Evolutionary conservation across 2,888 invertebrate genomes (phyloP).

Genomic region (Gasteruption jaculator): DNA sequence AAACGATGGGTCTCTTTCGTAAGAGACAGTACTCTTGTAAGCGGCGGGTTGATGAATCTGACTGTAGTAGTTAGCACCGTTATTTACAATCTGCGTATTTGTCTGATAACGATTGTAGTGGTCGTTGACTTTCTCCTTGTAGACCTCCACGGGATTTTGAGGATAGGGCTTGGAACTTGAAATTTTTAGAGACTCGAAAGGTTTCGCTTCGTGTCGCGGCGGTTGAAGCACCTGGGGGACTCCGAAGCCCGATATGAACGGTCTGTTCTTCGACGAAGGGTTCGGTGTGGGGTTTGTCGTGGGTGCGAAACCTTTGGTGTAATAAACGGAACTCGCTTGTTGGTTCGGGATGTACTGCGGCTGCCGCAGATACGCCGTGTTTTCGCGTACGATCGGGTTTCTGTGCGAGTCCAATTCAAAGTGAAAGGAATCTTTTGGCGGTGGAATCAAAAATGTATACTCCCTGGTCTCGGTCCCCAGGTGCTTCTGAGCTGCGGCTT

Average conservation of each 20-base stretch:
- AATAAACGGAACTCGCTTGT: slow-evolving; percentile 32
- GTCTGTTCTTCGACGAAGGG: slow-evolving; percentile 27
- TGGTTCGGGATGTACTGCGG: slow-evolving; percentile 31
- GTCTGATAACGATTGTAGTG: slow-evolving; percentile 29
- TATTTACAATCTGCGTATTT: slow-evolving; percentile 20
- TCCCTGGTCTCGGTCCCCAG: slow-evolving; percentile 38
- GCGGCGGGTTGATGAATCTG: slow-evolving; percentile 36
- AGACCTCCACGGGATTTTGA: slow-evolving; percentile 29
- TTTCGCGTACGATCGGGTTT: slow-evolving; percentile 36
- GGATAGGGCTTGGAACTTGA: slow-evolving; percentile 31
- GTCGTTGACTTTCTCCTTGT: slow-evolving; percentile 24
- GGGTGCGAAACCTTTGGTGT: slow-evolving; percentile 29
- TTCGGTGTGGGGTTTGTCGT: neutral
- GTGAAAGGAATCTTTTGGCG: slow-evolving; percentile 40
- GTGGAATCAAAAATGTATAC: slow-evolving; percentile 43
- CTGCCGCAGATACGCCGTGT: slow-evolving; percentile 32
- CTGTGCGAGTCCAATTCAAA: slow-evolving; percentile 40
- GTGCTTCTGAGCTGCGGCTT: slow-evolving; percentile 39
- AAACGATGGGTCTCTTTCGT: slow-evolving; percentile 41
- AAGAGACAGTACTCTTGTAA: slow-evolving; percentile 34
- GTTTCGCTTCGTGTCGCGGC: slow-evolving; percentile 28
- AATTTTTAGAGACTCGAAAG: slow-evolving; percentile 37
- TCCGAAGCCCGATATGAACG: slow-evolving; percentile 20
- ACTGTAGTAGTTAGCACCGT: slow-evolving; percentile 35
- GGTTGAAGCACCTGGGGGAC: slow-evolving; percentile 26